Conservation (phyloP, 2,797 vertebrate species). For the Anniella stebbinsi region DNA sequence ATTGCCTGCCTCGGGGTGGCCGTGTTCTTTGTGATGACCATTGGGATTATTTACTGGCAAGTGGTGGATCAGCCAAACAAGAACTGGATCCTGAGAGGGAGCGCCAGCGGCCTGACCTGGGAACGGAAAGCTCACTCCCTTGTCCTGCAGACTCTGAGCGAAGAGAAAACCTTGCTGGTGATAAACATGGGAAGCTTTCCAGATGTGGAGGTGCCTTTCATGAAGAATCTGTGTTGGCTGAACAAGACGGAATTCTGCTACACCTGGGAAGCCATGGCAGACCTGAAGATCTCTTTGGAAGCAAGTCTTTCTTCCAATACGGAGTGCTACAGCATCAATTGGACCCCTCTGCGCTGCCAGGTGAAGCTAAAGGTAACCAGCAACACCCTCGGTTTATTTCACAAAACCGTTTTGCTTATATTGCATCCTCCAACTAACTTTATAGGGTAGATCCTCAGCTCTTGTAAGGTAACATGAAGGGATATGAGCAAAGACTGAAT, state of each 20-base stretch:
- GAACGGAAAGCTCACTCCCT: constrained; percentile 87
- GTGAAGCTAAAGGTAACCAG: constrained; percentile 86
- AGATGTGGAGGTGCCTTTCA: constrained; percentile 85
- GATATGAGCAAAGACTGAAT: not conserved
- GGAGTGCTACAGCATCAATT: constrained; percentile 89
- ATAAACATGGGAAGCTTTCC: constrained; percentile 86
- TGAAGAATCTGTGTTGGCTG: constrained; percentile 90
- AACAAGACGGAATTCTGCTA: constrained; percentile 92
- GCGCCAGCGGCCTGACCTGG: constrained; percentile 89
- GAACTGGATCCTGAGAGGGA: constrained; percentile 92
- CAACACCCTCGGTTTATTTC: not conserved
- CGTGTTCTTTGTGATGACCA: constrained; percentile 93
- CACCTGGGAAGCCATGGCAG: constrained; percentile 88
- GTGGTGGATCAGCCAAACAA: constrained; percentile 92
- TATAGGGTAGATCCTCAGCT: not conserved
- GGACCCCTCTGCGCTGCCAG: constrained; percentile 89
- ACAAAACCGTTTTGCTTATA: not conserved
- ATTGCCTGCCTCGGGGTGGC: constrained; percentile 91
- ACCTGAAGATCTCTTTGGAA: constrained; percentile 87
- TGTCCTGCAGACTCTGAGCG: constrained; percentile 85
- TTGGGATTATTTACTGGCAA: constrained; percentile 96
- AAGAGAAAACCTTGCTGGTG: constrained; percentile 85
- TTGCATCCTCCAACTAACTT: not conserved
- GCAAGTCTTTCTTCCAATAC: constrained; percentile 77
- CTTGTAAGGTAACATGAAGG: too few species aligned